Percentiles rank a stretch among this genome's conserved stretches.
phyloP scores from a whole-genome alignment of 1,140 invertebrate species.

The Cotesia typhae region DNA sequence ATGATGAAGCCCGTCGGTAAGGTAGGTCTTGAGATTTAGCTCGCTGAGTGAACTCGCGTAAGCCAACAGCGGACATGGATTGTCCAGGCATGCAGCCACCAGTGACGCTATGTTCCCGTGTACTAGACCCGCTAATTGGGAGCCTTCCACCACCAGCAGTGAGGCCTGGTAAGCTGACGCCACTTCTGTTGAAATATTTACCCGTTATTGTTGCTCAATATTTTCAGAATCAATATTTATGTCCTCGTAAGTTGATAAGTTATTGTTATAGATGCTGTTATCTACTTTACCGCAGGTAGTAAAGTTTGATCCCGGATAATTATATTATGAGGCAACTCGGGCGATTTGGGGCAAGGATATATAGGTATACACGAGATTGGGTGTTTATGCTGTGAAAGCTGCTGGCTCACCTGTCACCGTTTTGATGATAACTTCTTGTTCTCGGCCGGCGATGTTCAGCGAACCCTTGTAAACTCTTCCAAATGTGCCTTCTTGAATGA shows the following conservation, averaged over 20 bases:
- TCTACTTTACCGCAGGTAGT: conserved; percentile 20
- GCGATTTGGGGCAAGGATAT: background rate
- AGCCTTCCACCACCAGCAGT: conserved; percentile 82
- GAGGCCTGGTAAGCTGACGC: conserved; percentile 85
- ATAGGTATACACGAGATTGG: background rate
- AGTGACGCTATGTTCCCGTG: conserved; percentile 86
- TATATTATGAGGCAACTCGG: background rate
- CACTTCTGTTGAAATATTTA: conserved; percentile 71
- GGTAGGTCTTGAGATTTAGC: conserved; percentile 88
- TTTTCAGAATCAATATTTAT: background rate
- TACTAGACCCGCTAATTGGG: conserved; percentile 81
- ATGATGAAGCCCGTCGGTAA: conserved; percentile 70
- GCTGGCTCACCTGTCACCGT: conserved; percentile 77
- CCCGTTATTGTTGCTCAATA: background rate
- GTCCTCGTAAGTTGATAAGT: background rate
- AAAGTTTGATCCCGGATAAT: conserved; percentile 15
- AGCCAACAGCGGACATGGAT: conserved; percentile 78
- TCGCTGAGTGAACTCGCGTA: conserved; percentile 80
- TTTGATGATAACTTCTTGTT: conserved; percentile 84
- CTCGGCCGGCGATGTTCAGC: conserved; percentile 70
- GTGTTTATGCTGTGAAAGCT: background rate
- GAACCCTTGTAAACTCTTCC: conserved; percentile 81
- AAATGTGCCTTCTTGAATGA: conserved; percentile 83
- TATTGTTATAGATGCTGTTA: conserved; percentile 21
- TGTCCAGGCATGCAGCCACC: conserved; percentile 81